Evolutionary conservation across 2,113 vertebrate genomes (phyloP), one percentile per base, ranked within the genome.

Genomic region (Dunckerocampus dactyliophorus): DNA sequence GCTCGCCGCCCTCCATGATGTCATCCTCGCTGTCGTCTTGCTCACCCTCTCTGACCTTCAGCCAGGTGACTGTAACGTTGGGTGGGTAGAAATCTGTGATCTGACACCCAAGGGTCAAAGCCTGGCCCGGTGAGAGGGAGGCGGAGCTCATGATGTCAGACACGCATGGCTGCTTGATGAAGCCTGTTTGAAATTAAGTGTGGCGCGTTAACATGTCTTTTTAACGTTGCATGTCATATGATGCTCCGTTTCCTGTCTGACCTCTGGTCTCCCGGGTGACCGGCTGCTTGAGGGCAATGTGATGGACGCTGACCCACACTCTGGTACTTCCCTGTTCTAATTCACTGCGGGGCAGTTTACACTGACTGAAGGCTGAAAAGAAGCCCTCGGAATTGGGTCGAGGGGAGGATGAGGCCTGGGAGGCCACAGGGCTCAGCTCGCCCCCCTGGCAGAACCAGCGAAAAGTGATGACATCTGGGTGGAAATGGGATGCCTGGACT

Each of bases 361-460:
- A 92, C 67, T 90, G 89, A 63, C 91, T 92, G 70, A 46, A 81
- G 52, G 90, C 91, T 0, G 88, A 87, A 65, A 91, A 92, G 64
- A 86, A 90, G 50, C 91, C 90, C 49, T 89, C 85, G 0, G 83
- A 37, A 34, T 91, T 82, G 0, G 88, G 90, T 3, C 75, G 79
- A 20, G 91, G 91, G 15, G 88, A 87, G 12, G 90, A 84, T 0
- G 76, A 86, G 3, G 89, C 86, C 66, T 82, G 80, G 5, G 89
- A 88, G 0, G 88, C 88, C 45, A 91, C 86, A 0, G 90, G 90
- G 54, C 86, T 87, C 69, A 91, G 88, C 77, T 92, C 91, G 0
- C 88, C 82, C 0, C 89, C 91, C 69, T 91, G 75, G 71, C 91
- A 92, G 77, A 91, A 92, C 91, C 91, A 92, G 48, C 91, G 91